Percentiles rank a stretch among this genome's conserved stretches.
Conservation (phyloP, 2,888 invertebrate species). For the Lepidocyrtoides sp. region DNA sequence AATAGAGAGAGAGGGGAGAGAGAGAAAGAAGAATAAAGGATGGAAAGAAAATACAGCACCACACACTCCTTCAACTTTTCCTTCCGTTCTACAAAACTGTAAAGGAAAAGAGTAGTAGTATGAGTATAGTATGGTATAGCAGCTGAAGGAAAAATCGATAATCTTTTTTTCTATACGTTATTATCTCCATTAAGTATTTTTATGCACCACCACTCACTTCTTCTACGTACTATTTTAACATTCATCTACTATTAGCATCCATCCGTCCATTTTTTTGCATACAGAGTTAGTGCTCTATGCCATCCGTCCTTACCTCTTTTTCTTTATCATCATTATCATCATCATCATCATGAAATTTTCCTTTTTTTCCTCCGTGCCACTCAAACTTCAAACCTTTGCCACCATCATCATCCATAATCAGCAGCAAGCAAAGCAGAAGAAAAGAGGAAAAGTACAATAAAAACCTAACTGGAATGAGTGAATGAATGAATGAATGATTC, state of each 20-base stretch:
- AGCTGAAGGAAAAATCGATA: conserved; percentile 17
- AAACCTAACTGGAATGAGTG: neutral
- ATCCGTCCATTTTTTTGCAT: no score
- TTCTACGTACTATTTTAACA: no score
- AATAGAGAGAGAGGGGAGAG: neutral
- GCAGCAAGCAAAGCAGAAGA: neutral
- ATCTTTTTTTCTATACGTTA: conserved; percentile 17
- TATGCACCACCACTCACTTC: conserved; percentile 30
- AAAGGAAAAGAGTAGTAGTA: neutral
- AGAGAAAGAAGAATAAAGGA: neutral
- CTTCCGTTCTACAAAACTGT: neutral
- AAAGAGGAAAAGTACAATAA: neutral
- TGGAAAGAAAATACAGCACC: neutral
- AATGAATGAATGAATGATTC: neutral
- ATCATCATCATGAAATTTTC: neutral
- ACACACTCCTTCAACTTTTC: neutral
- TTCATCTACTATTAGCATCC: no score
- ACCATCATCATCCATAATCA: conserved; percentile 21
- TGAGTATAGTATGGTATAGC: no score
- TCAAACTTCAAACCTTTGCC: neutral
- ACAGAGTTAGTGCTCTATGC: no score
- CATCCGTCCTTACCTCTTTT: no score
- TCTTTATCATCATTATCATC: neutral
- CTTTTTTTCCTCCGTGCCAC: conserved; percentile 11
- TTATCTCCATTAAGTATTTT: conserved; percentile 33